Percentiles rank a stretch among this genome's conserved stretches.
phyloP scores from a whole-genome alignment of 2,797 vertebrate species.

The Propithecus perrieri region DNA sequence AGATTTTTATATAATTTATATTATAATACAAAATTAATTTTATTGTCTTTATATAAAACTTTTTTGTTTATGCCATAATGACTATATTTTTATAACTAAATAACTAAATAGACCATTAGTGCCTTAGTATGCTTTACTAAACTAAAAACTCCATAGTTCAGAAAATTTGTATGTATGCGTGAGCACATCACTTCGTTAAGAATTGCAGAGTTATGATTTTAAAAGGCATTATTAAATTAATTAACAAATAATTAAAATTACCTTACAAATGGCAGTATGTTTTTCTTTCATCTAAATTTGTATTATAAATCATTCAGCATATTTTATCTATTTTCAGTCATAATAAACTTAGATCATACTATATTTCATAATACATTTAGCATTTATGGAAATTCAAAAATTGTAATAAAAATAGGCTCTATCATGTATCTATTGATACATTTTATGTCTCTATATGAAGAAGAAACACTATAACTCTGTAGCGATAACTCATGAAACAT shows the following conservation, averaged over 20 bases:
- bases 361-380: neutral
- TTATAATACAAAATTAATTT: neutral
- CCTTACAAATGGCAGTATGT: no score
- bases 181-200: neutral
- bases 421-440: neutral
- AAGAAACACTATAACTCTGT: neutral
- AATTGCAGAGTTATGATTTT: neutral
- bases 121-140: neutral
- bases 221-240: neutral
- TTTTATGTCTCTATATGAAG: neutral
- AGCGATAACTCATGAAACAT: neutral
- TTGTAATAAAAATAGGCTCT: neutral
- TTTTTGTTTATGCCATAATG: neutral
- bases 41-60: neutral
- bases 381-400: neutral
- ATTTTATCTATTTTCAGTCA: neutral
- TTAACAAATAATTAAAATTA: no score
- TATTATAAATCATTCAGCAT: neutral
- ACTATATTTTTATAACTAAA: neutral
- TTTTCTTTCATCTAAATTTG: neutral
- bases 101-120: neutral
- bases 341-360: neutral
- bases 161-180: neutral
- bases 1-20: neutral
- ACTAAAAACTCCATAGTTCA: neutral